A percentile compares a stretch with the other conserved stretches of the same genome.
These are phyloP conservation scores for Taeniopygia guttata DNA, from an alignment of 2,797 vertebrate genomes.

Conservation along the genomic window DNA sequence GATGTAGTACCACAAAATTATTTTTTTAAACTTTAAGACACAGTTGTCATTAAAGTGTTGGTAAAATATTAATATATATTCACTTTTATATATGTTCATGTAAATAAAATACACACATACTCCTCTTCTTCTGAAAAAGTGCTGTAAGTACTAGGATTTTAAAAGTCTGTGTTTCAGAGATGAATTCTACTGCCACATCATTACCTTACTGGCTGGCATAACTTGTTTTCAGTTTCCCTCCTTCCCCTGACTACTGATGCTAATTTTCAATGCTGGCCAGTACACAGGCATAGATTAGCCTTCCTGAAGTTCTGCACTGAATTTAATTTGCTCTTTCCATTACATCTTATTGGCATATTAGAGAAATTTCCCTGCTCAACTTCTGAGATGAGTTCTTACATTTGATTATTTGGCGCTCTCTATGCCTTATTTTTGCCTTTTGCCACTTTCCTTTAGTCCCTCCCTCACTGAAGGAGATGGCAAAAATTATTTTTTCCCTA, in stretches of 20 bases:
- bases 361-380: neutral
- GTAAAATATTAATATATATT: neutral
- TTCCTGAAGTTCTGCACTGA: neutral
- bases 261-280: neutral
- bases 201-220: neutral
- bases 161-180: neutral
- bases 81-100: neutral
- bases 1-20: neutral
- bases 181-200: neutral
- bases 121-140: neutral
- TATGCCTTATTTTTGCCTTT: neutral
- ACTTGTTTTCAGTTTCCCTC: neutral
- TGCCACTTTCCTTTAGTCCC: neutral
- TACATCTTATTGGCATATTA: neutral
- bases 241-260: neutral
- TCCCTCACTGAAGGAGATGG: neutral
- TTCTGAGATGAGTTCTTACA: neutral
- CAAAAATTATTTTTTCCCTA: neutral
- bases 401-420: neutral
- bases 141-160: neutral
- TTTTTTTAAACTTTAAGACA: neutral
- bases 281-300: neutral
- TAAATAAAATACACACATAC: neutral
- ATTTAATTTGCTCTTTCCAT: neutral
- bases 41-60: neutral